These are phyloP conservation scores for Ceyx melanurus DNA, from an alignment of 2,113 vertebrate genomes.

Conservation along the genomic window DNA sequence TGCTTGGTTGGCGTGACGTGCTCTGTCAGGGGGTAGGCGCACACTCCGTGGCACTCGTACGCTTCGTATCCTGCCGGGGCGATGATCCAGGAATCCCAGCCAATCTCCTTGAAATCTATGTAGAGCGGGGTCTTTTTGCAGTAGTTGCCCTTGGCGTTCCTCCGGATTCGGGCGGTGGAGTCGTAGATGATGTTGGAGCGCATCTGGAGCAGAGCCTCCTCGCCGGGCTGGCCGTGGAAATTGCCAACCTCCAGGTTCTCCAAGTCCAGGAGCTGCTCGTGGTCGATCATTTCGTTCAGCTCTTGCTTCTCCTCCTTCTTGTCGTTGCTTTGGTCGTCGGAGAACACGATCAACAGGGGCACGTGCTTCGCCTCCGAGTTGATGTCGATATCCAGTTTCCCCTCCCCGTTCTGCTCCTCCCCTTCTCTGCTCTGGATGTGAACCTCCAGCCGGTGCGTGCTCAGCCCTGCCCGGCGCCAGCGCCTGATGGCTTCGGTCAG, in stretches of 20 bases:
- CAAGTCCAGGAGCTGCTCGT: constrained; percentile 81
- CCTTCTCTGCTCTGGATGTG: constrained; percentile 84
- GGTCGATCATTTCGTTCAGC: constrained; percentile 91
- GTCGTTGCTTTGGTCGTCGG: constrained; percentile 90
- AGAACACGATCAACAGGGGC: constrained; percentile 93
- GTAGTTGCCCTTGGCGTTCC: constrained; percentile 94
- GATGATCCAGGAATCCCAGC: constrained; percentile 98
- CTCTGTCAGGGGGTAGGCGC: constrained; percentile 90
- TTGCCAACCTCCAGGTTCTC: constrained; percentile 68
- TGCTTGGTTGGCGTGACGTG: constrained; percentile 95
- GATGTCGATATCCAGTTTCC: constrained; percentile 88
- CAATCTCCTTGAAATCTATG: constrained; percentile 97
- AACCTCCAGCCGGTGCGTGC: constrained; percentile 88
- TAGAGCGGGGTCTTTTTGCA: constrained; percentile 92
- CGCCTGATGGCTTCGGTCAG: constrained; percentile 84
- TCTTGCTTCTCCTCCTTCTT: constrained; percentile 86
- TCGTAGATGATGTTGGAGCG: constrained; percentile 96
- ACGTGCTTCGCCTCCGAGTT: constrained; percentile 86
- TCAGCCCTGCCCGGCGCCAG: constrained; percentile 83
- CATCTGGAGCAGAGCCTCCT: constrained; percentile 92
- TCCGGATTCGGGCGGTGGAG: constrained; percentile 87
- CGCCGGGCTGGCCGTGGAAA: constrained; percentile 77
- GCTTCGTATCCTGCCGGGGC: constrained; percentile 92
- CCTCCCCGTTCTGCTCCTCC: constrained; percentile 46
- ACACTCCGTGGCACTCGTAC: constrained; percentile 89